Conservation (phyloP, 2,113 vertebrate genomes). For the Myotis brandtii region DNA sequence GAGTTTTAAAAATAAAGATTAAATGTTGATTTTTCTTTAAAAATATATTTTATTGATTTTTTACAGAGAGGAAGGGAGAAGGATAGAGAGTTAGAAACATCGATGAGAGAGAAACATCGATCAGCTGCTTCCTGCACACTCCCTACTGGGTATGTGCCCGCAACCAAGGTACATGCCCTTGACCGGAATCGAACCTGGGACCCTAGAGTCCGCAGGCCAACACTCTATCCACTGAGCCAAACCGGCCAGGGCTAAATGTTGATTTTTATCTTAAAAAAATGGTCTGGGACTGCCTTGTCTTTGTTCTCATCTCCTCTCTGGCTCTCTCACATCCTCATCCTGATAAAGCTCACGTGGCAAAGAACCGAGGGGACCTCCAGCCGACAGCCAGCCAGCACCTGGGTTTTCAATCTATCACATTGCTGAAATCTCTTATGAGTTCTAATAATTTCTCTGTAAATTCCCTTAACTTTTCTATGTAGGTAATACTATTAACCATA, state of each 20-base stretch:
- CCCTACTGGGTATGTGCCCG: too few relatives aligned
- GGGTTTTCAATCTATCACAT: background rate
- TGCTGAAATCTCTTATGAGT: background rate
- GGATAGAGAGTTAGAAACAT: too few relatives aligned
- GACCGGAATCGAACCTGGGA: too few relatives aligned
- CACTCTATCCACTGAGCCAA: too few relatives aligned
- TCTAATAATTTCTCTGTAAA: slow-evolving; percentile 10
- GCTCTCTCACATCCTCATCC: background rate
- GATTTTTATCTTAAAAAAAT: background rate
- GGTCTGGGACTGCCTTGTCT: background rate
- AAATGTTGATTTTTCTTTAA: background rate
- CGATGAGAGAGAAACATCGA: too few relatives aligned
- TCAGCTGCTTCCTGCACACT: too few relatives aligned
- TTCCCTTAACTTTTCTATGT: background rate
- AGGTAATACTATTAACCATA: background rate
- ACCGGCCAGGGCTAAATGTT: background rate
- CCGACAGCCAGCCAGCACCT: background rate
- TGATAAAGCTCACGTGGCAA: background rate
- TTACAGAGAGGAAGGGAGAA: too few relatives aligned
- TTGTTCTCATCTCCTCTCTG: background rate
- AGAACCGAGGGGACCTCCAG: background rate
- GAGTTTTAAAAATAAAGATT: background rate
- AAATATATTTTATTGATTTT: background rate
- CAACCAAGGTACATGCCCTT: too few relatives aligned
- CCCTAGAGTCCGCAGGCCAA: too few relatives aligned